These are phyloP conservation scores for Patella pellucida DNA, from an alignment of 2,888 invertebrate genomes.

Conservation along the genomic window DNA sequence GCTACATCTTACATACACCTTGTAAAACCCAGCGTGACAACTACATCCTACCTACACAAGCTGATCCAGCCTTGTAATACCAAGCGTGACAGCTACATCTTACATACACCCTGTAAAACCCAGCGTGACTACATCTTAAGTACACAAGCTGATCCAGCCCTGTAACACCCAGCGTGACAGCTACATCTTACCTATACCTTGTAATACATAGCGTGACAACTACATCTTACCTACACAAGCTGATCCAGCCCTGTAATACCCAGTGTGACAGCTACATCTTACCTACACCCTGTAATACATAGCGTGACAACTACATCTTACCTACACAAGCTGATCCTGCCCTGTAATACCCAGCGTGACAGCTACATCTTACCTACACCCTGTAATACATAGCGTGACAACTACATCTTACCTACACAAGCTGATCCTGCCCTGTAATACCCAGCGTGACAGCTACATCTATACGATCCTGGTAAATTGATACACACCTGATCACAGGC, in stretches of 20 bases:
- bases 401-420: slow-evolving; percentile 42
- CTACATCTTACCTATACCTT: no score
- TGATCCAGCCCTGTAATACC: slow-evolving; percentile 37
- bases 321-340: slow-evolving; percentile 33
- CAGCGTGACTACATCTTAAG: no score
- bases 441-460: slow-evolving; percentile 50
- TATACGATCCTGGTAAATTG: slow-evolving; percentile 43
- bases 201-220: neutral
- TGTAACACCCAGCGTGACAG: no score
- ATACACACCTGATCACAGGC: slow-evolving; percentile 44
- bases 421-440: slow-evolving; percentile 34
- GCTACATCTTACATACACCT: no score
- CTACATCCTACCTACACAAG: slow-evolving; percentile 29
- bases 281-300: slow-evolving; percentile 37
- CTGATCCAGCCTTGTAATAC: slow-evolving; percentile 32
- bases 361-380: neutral
- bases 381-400: neutral
- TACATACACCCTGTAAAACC: no score
- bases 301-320: slow-evolving; percentile 45
- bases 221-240: slow-evolving; percentile 42
- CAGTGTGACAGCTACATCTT: slow-evolving; percentile 49
- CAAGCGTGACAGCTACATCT: slow-evolving; percentile 48
- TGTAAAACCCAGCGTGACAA: no score
- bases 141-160: no score
- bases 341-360: neutral